Conservation (phyloP, 1,140 invertebrate genomes). For the Hylaeus anthracinus region DNA sequence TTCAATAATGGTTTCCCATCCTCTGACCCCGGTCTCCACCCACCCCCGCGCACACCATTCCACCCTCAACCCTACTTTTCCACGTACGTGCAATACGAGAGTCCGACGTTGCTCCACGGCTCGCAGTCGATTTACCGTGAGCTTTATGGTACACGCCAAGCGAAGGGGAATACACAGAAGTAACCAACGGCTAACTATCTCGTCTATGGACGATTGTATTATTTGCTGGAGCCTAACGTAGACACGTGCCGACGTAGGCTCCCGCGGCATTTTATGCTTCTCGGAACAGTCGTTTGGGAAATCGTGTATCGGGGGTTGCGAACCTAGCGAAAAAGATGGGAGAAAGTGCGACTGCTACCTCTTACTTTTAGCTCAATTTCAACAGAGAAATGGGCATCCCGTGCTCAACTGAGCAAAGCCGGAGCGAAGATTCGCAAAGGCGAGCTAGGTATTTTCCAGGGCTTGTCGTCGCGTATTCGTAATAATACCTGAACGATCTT, state of each 20-base stretch:
- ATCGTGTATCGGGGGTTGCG: neutral
- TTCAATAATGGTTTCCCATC: conserved; percentile 67
- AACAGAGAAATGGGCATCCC: neutral
- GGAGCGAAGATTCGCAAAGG: neutral
- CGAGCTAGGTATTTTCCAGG: conserved; percentile 3
- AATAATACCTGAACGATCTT: neutral
- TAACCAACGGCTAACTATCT: conserved; percentile 65
- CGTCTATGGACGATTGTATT: conserved; percentile 61
- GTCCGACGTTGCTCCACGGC: conserved; percentile 34
- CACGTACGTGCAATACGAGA: conserved; percentile 59
- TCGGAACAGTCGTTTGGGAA: conserved; percentile 37
- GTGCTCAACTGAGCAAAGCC: neutral
- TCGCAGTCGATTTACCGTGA: conserved; percentile 65
- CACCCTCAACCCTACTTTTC: conserved; percentile 12
- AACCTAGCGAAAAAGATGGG: conserved; percentile 10
- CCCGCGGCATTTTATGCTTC: conserved; percentile 51
- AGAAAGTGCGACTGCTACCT: too few relatives aligned
- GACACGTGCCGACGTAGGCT: conserved; percentile 13
- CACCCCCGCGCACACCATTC: neutral
- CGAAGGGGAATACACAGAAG: conserved; percentile 50
- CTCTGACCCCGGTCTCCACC: conserved; percentile 7
- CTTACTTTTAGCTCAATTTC: conserved; percentile 11
- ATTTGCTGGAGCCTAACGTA: conserved; percentile 36
- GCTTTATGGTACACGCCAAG: conserved; percentile 63
- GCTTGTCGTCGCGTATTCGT: neutral